Conservation (phyloP, 1,140 invertebrate species). For the Papilio helenus region DNA sequence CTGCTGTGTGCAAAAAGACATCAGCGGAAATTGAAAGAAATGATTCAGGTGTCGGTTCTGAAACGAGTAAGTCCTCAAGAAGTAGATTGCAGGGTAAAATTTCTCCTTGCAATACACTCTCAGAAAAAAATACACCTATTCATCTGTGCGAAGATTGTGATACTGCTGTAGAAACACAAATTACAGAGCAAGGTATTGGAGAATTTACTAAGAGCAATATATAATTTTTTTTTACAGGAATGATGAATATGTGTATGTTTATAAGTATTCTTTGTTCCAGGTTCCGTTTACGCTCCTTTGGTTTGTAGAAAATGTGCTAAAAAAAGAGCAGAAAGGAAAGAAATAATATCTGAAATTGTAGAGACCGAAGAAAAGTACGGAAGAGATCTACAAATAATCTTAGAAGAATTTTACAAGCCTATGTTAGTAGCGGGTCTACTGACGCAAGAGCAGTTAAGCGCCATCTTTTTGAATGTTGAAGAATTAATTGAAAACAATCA, state of each 20-base stretch:
- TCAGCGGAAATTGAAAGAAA: constrained; percentile 92
- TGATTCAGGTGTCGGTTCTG: constrained; percentile 96
- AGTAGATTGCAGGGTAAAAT: constrained; percentile 86
- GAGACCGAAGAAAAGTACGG: constrained; percentile 98
- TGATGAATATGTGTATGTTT: constrained; percentile 4
- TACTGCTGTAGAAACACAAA: constrained; percentile 86
- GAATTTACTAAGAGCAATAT: constrained; percentile 32
- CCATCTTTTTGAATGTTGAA: constrained; percentile 97
- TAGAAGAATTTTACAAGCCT: constrained; percentile 97
- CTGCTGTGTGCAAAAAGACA: constrained; percentile 80
- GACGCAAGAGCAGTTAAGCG: constrained; percentile 91
- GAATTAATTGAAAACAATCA: constrained; percentile 95
- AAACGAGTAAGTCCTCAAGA: constrained; percentile 94
- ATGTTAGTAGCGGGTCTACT: constrained; percentile 94
- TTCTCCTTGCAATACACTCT: constrained; percentile 71
- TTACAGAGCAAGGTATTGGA: constrained; percentile 85
- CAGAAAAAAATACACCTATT: constrained; percentile 79
- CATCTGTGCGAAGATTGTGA: constrained; percentile 91
- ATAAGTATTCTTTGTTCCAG: constrained; percentile 66
- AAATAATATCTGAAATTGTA: constrained; percentile 97
- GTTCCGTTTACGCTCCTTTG: constrained; percentile 89
- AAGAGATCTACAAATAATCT: constrained; percentile 94
- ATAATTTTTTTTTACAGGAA: constrained; percentile 39
- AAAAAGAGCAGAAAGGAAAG: constrained; percentile 93
- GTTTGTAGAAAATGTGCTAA: constrained; percentile 95